Evolutionary conservation across 2,888 invertebrate species (phyloP).

Genomic region (Drosophila bunnanda): DNA sequence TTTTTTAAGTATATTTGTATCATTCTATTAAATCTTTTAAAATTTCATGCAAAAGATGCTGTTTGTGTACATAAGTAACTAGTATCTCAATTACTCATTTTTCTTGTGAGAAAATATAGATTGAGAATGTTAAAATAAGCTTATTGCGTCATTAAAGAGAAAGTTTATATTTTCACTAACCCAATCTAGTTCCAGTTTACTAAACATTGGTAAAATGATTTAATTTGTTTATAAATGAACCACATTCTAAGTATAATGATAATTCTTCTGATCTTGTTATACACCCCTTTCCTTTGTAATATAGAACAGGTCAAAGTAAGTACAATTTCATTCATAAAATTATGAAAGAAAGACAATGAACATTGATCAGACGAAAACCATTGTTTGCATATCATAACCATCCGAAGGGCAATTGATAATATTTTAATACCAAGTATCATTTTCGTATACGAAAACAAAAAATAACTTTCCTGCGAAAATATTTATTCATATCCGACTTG

Average conservation of each 20-base stretch:
- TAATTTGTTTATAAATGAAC: not conserved
- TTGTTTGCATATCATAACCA: conserved; percentile 28
- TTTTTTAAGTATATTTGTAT: not conserved
- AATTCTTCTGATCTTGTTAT: not conserved
- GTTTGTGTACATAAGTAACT: not conserved
- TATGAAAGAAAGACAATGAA: not conserved
- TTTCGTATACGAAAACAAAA: conserved; percentile 5
- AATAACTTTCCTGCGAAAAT: conserved; percentile 21
- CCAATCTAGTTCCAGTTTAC: not conserved
- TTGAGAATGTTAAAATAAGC: not conserved
- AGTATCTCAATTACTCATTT: not conserved
- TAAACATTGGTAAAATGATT: not conserved
- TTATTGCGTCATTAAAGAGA: not conserved
- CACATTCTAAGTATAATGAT: not conserved
- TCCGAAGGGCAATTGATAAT: conserved; percentile 31
- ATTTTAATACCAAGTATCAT: conserved; percentile 15
- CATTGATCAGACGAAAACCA: not conserved
- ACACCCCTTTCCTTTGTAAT: not conserved
- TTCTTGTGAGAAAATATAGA: not conserved
- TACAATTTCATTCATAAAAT: conserved; percentile 8
- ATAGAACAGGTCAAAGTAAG: not conserved
- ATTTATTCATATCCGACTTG: conserved; percentile 41
- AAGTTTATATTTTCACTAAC: not conserved
- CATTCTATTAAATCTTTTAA: not conserved
- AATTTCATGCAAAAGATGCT: not conserved